phyloP scores from a whole-genome alignment of 1,140 invertebrate species.

The Drosophila quadrilineata region DNA sequence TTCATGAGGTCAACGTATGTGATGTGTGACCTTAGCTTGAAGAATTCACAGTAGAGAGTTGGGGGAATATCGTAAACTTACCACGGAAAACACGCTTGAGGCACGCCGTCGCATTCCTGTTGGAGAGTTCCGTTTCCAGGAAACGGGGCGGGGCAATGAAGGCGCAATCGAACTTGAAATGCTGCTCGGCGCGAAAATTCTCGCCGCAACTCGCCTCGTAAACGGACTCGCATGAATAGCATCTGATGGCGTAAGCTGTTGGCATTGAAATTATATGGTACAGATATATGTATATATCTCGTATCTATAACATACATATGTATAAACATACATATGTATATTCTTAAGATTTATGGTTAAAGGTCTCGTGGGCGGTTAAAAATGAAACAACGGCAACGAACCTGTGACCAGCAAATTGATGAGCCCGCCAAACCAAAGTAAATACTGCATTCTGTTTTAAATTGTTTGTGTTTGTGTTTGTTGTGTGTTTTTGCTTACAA shows the following conservation, averaged over 20 bases:
- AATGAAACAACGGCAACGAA: slow-evolving; percentile 36
- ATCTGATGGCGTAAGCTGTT: slow-evolving; percentile 71
- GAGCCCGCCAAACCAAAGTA: slow-evolving; percentile 53
- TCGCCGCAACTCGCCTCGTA: slow-evolving; percentile 67
- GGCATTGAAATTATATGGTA: slow-evolving; percentile 70
- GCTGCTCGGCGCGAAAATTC: slow-evolving; percentile 63
- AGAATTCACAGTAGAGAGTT: too few relatives aligned
- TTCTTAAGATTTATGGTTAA: slow-evolving; percentile 29
- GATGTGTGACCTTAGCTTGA: neutral
- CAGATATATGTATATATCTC: too few relatives aligned
- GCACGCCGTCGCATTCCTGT: slow-evolving; percentile 69
- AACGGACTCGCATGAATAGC: slow-evolving; percentile 71
- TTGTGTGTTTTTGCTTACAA: too few relatives aligned
- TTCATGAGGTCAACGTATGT: neutral
- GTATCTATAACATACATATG: too few relatives aligned
- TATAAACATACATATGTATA: slow-evolving; percentile 2
- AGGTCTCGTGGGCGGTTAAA: slow-evolving; percentile 21
- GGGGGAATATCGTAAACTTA: slow-evolving; percentile 33
- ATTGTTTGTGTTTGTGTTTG: too few relatives aligned
- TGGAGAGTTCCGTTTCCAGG: slow-evolving; percentile 50
- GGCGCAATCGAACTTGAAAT: slow-evolving; percentile 73
- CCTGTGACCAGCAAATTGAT: slow-evolving; percentile 52
- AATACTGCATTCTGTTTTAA: slow-evolving; percentile 65
- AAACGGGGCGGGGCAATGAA: slow-evolving; percentile 68
- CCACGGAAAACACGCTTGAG: slow-evolving; percentile 63